Evolutionary conservation across 2,888 invertebrate species (phyloP).

Genomic region (Ormyrus pomaceus): DNA sequence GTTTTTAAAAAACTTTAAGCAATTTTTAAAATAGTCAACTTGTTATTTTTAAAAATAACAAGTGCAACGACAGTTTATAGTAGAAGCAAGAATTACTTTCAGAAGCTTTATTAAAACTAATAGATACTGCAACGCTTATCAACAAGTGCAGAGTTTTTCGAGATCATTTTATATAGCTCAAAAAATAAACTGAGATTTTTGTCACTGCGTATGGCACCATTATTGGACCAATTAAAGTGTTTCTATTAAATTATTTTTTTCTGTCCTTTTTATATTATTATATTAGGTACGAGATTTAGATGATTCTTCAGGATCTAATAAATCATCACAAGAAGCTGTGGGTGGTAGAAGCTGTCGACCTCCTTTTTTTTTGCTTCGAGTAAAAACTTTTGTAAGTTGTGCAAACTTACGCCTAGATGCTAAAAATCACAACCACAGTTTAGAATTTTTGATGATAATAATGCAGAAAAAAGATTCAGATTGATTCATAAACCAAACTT

Average conservation of each 20-base stretch:
- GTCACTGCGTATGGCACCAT: constrained; percentile 18
- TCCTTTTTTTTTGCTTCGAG: constrained; percentile 77
- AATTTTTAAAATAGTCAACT: constrained; percentile 28
- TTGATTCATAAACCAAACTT: background rate
- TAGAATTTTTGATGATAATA: constrained; percentile 1
- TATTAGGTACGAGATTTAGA: constrained; percentile 58
- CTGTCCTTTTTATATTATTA: background rate
- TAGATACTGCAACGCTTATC: constrained; percentile 59
- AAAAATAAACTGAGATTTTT: constrained; percentile 48
- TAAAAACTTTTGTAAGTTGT: constrained; percentile 86
- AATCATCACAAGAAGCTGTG: constrained; percentile 73
- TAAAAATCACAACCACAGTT: constrained; percentile 65
- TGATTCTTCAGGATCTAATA: constrained; percentile 72
- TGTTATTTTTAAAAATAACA: background rate
- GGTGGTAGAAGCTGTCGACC: constrained; percentile 72
- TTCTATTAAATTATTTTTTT: constrained; percentile 32
- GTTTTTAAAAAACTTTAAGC: constrained; percentile 34
- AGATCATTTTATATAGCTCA: constrained; percentile 48
- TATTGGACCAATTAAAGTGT: constrained; percentile 30
- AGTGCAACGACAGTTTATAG: background rate
- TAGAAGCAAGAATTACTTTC: constrained; percentile 14
- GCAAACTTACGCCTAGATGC: constrained; percentile 89
- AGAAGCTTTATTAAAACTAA: constrained; percentile 7
- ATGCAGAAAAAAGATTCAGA: constrained; percentile 1
- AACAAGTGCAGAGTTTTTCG: constrained; percentile 57